Base-by-base conservation (phyloP, 1,140 invertebrate genomes). In the Bradysia coprophila region DNA sequence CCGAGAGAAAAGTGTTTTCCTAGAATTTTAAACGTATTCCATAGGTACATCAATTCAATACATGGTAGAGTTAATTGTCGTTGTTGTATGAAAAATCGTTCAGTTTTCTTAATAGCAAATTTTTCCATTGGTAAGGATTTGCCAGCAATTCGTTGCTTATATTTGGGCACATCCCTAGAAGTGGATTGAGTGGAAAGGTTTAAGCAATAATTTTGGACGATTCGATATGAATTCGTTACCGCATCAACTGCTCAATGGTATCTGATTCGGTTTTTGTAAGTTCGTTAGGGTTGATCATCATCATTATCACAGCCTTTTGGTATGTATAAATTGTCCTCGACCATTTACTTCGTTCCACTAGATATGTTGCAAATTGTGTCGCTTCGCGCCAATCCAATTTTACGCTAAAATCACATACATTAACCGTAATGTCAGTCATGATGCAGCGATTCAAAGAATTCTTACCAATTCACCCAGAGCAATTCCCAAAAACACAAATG, bases 61-160 rank as follows among this genome's bases (percentile, higher is more conserved):
- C 78, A 77, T 10, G 92, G 89, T 39, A 95, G 65, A 4, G 83
- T 61, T 28, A 97, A 64, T 32, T 63, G 64, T 21, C 79, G 71
- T 34, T 78, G 75, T 62, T 91, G 82, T 24, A 71, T 65, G 46
- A 75, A 72, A 62, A 80, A 93, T 39, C 86, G 68, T 43, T 78
- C 73, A 16, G 83, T 72, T 54, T 91, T 90, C 53, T 78, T 82
- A 9, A 89, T 72, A 24, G 83, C 79, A 67, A 95, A 97, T 54
- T 97, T 98, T 61, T 98, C 93, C 72, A 95, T 83, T 13, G 93
- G 92, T 47, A 97, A 63, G 6, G 91, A 95, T 66, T 96, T 95
- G 0, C 93, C 93, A 23, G 91, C 90, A 43, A 97, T 91, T 43
- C 83, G 69, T 56, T 93, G 84, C 52, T 89, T 91, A 57, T 78